Evolutionary conservation across 2,888 invertebrate species (phyloP).

Genomic region (Sinotaia quadrata): DNA sequence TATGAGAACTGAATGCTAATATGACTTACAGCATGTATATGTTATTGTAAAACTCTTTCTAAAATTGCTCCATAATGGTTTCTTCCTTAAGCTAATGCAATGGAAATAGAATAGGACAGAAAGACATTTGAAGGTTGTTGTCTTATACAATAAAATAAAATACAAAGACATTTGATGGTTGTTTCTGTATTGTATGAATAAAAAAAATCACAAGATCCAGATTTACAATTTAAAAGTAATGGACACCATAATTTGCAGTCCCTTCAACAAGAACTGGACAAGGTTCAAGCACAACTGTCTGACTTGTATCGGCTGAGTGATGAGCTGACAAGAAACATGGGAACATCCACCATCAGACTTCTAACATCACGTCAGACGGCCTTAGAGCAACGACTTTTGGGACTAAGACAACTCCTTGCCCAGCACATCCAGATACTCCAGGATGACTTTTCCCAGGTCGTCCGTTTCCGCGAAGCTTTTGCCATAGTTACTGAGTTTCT

Average conservation of each 20-base stretch:
- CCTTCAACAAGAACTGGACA: slow-evolving; percentile 59
- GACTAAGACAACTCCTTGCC: slow-evolving; percentile 56
- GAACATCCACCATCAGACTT: slow-evolving; percentile 58
- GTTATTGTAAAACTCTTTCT: too few relatives aligned
- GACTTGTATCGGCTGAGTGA: slow-evolving; percentile 74
- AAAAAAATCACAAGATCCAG: too few relatives aligned
- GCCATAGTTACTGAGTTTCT: slow-evolving; percentile 58
- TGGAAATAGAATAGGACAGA: too few relatives aligned
- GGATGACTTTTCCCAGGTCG: slow-evolving; percentile 54
- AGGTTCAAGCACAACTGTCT: slow-evolving; percentile 54
- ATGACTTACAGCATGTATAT: too few relatives aligned
- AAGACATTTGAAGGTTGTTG: too few relatives aligned
- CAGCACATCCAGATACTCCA: slow-evolving; percentile 54
- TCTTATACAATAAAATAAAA: too few relatives aligned
- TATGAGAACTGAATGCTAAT: too few relatives aligned
- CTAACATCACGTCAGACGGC: slow-evolving; percentile 61
- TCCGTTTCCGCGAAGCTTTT: slow-evolving; percentile 56
- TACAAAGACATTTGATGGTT: too few relatives aligned
- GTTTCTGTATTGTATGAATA: too few relatives aligned
- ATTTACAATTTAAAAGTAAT: too few relatives aligned
- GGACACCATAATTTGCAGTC: slow-evolving; percentile 61
- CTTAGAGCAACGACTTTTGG: slow-evolving; percentile 60
- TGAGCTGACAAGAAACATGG: slow-evolving; percentile 60
- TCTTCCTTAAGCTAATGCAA: too few relatives aligned
- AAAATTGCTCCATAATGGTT: too few relatives aligned